A percentile compares a stretch with the other conserved stretches of the same genome.
Conservation (phyloP, 2,797 vertebrate species). For the Alosa sapidissima region DNA sequence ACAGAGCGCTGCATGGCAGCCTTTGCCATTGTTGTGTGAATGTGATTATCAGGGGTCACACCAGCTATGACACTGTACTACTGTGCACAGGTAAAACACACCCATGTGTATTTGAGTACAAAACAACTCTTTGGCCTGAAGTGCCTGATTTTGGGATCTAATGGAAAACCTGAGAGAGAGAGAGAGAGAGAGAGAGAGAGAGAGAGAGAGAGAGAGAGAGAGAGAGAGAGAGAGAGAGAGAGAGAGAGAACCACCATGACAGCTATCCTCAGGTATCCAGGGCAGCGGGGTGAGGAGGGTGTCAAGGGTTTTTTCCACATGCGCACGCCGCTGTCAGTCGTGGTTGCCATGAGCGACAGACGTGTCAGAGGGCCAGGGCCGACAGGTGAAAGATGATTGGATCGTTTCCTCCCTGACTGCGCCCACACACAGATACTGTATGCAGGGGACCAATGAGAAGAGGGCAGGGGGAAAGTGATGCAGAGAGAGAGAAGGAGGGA, state of each 20-base stretch:
- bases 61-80: no score
- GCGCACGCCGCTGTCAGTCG: neutral
- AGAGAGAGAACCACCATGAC: neutral
- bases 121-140: no score
- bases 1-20: no score
- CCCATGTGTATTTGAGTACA: no score
- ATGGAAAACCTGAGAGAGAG: neutral
- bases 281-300: neutral
- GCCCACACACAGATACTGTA: neutral
- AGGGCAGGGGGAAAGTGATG: neutral
- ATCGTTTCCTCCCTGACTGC: neutral
- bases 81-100: no score
- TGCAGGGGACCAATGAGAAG: neutral
- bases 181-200: neutral
- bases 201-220: neutral
- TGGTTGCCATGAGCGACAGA: slow-evolving; percentile 1
- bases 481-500: neutral
- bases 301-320: neutral
- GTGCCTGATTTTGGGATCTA: no score
- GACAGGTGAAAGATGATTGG: slow-evolving; percentile 5
- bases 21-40: no score
- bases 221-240: neutral
- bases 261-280: neutral
- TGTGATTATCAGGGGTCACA: no score
- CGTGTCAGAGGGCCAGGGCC: neutral